Percentiles rank a stretch among this genome's conserved stretches.
phyloP scores from a whole-genome alignment of 2,113 vertebrate species.

The Crotalus helleri region DNA sequence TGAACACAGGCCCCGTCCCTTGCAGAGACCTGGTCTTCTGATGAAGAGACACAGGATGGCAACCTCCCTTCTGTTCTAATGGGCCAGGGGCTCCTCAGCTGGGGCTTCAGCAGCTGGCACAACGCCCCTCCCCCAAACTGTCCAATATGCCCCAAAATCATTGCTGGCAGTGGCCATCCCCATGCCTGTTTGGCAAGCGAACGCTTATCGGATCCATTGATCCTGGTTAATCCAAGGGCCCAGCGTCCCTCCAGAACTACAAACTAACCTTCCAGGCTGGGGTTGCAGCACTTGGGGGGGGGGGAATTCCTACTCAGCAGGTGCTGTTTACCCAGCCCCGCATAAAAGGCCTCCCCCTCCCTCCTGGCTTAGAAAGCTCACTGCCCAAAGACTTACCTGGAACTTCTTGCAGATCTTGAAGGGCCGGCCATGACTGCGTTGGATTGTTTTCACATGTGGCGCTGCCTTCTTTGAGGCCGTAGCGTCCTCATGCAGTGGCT shows the following conservation, averaged over 20 bases:
- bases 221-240: neutral
- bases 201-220: neutral
- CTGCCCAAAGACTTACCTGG: slow-evolving; percentile 71
- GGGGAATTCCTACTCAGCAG: neutral
- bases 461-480: slow-evolving; percentile 78
- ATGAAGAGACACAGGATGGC: neutral
- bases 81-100: neutral
- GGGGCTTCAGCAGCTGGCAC: neutral
- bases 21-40: neutral
- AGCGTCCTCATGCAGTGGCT: slow-evolving; percentile 83
- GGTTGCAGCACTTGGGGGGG: neutral
- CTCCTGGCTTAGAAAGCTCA: neutral
- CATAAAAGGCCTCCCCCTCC: neutral
- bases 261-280: neutral
- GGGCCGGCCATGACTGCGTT: slow-evolving; percentile 74
- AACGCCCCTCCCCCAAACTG: neutral
- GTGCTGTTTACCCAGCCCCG: neutral
- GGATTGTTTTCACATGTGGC: slow-evolving; percentile 71
- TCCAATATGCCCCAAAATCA: neutral
- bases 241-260: too few relatives aligned
- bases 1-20: neutral
- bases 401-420: slow-evolving; percentile 93
- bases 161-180: neutral
- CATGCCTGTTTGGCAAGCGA: neutral
- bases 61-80: neutral